Evolutionary conservation across 2,113 vertebrate genomes (phyloP).

Genomic region (Diphyllodes magnificus): DNA sequence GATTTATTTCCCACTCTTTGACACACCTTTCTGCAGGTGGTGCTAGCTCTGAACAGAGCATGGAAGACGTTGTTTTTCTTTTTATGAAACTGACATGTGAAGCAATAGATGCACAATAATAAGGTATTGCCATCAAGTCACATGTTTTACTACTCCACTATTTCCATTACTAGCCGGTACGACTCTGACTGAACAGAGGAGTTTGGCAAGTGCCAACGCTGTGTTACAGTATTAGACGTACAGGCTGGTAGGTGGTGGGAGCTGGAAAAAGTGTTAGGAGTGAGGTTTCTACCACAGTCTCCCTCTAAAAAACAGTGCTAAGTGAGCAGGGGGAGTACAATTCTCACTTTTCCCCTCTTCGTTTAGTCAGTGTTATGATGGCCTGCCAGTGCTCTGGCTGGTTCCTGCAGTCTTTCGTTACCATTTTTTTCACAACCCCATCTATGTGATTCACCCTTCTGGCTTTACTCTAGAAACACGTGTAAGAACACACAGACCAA

Average conservation of each 20-base stretch:
- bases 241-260: background rate
- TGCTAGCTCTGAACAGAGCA: background rate
- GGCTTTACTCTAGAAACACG: background rate
- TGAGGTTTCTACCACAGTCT: background rate
- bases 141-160: background rate
- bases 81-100: background rate
- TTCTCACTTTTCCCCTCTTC: background rate
- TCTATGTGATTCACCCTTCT: background rate
- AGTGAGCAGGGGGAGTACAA: background rate
- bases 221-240: background rate
- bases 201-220: background rate
- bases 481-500: too few species aligned
- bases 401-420: background rate
- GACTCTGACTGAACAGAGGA: background rate
- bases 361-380: background rate
- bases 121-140: background rate
- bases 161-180: background rate
- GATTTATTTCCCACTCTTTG: background rate
- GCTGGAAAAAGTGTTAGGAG: background rate
- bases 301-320: background rate
- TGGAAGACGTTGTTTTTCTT: background rate
- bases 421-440: background rate
- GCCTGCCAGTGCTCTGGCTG: background rate
- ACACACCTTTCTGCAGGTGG: background rate
- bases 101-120: background rate